phyloP scores from a whole-genome alignment of 2,113 vertebrate genomes.

The Brevimyrus niger region DNA sequence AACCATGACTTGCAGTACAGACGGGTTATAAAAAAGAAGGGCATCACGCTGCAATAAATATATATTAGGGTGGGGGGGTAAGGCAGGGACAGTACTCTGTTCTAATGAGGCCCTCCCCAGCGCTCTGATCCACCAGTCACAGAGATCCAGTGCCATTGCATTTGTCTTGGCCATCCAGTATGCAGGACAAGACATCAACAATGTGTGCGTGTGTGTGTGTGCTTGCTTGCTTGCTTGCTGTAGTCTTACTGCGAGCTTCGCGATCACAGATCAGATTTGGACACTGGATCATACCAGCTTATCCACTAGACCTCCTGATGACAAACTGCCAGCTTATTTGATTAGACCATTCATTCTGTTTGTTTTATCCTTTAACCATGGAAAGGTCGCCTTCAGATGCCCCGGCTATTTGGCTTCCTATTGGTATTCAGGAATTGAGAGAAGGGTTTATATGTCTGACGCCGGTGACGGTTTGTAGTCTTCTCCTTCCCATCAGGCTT shows the following conservation, averaged over 20 bases:
- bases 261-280: background rate
- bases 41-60: background rate
- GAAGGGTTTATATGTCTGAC: background rate
- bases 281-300: background rate
- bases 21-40: slow-evolving; percentile 4
- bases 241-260: background rate
- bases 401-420: background rate
- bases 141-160: background rate
- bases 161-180: background rate
- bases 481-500: background rate
- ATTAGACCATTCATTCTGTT: background rate
- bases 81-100: background rate
- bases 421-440: background rate
- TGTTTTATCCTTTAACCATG: background rate
- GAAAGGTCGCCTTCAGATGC: background rate
- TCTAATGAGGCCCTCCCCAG: background rate
- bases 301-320: background rate
- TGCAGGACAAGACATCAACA: background rate
- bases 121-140: background rate
- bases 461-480: background rate
- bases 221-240: background rate
- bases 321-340: background rate
- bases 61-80: background rate
- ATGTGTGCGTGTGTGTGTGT: background rate
- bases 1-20: slow-evolving; percentile 6